Evolutionary conservation across 1,140 invertebrate genomes (phyloP).

Genomic region (Armadillidium nasatum): DNA sequence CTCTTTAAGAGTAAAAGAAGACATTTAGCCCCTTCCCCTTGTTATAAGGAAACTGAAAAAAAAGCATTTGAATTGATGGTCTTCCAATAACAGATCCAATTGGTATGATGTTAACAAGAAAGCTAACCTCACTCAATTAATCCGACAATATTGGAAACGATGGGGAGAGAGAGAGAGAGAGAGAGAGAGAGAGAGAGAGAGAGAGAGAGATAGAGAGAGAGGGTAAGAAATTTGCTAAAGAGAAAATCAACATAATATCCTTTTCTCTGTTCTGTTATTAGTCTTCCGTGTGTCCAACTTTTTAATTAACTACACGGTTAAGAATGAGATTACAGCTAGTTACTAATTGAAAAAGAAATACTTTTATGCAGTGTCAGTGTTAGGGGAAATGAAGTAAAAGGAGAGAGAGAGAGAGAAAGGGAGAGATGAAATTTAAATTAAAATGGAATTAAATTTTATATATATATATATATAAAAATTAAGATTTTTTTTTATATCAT

Average conservation of each 20-base stretch:
- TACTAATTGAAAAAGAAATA: neutral
- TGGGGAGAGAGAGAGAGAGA: neutral
- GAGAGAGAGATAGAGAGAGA: slow-evolving; percentile 4
- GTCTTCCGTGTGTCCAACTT: no score
- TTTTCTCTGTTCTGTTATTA: no score
- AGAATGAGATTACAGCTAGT: neutral
- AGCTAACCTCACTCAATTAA: slow-evolving; percentile 7
- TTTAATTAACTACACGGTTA: neutral
- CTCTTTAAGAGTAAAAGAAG: no score
- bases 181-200: neutral
- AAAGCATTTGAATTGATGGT: neutral
- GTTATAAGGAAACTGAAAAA: neutral
- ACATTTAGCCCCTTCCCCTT: no score
- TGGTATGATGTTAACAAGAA: slow-evolving; percentile 18
- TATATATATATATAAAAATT: no score
- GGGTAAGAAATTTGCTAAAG: no score
- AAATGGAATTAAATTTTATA: no score
- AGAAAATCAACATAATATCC: no score
- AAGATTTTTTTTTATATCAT: no score
- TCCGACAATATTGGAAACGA: neutral
- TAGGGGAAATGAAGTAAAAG: neutral
- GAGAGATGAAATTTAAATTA: no score
- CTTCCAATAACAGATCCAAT: slow-evolving; percentile 2
- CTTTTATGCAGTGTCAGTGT: neutral
- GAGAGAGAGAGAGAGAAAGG: no score